A percentile compares a stretch with the other conserved stretches of the same genome.
Conservation (phyloP, 2,113 vertebrate genomes). For the Cyprinus carpio region DNA sequence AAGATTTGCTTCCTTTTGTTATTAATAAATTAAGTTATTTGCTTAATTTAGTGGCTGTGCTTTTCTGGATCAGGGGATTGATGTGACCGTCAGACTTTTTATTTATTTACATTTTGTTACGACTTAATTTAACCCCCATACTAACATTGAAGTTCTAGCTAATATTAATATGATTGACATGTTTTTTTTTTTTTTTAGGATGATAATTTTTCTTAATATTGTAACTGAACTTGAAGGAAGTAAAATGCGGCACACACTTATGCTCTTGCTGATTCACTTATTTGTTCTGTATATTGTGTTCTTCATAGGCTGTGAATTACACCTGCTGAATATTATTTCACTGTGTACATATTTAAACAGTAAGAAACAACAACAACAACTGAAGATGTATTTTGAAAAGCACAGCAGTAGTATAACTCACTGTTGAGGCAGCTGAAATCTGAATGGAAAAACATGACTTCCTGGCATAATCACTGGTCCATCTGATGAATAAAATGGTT, state of each 20-base stretch:
- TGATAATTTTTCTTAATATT: not conserved
- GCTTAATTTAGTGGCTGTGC: too few relatives aligned
- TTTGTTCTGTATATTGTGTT: not conserved
- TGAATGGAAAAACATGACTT: slow-evolving; percentile 69
- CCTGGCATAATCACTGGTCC: slow-evolving; percentile 61
- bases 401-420: slow-evolving; percentile 53
- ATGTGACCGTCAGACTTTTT: too few relatives aligned
- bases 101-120: too few relatives aligned
- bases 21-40: too few relatives aligned
- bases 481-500: slow-evolving; percentile 48
- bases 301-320: not conserved
- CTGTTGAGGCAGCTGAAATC: slow-evolving; percentile 66
- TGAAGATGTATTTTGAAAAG: not conserved
- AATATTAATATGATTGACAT: too few relatives aligned
- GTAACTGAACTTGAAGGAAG: not conserved
- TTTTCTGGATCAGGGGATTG: too few relatives aligned
- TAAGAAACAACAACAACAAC: not conserved
- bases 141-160: too few relatives aligned
- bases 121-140: too few relatives aligned
- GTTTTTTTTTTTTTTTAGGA: not conserved
- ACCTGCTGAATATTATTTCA: not conserved
- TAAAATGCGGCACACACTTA: not conserved
- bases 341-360: not conserved
- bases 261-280: not conserved
- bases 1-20: too few relatives aligned